phyloP scores from a whole-genome alignment of 2,888 invertebrate genomes.

The Machimus rusticus region DNA sequence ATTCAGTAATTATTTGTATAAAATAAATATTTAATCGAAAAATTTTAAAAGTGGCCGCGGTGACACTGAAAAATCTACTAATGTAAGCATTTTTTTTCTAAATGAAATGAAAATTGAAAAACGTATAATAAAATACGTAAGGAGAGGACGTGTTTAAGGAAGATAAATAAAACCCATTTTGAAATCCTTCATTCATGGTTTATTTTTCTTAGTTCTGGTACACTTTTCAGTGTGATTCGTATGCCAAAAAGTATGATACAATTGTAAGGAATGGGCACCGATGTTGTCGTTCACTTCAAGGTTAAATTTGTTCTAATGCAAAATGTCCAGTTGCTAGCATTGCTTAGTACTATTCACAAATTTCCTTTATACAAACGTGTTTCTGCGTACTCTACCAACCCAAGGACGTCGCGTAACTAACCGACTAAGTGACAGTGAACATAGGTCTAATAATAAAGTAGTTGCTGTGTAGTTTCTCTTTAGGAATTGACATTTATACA shows the following conservation, averaged over 20 bases:
- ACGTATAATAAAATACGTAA: not conserved
- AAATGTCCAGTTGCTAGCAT: not conserved
- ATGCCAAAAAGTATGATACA: constrained; percentile 31
- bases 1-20: too few relatives aligned
- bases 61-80: too few relatives aligned
- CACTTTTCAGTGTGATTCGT: constrained; percentile 1
- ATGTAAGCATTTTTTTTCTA: too few relatives aligned
- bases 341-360: constrained; percentile 29
- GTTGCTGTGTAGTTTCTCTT: constrained; percentile 22
- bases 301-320: constrained; percentile 14
- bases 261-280: constrained; percentile 23
- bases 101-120: too few relatives aligned
- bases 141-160: not conserved
- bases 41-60: too few relatives aligned
- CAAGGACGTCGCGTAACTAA: constrained; percentile 4
- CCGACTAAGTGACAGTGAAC: not conserved
- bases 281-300: not conserved
- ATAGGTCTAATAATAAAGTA: constrained; percentile 4
- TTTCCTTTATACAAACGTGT: not conserved
- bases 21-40: too few relatives aligned
- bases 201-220: constrained; percentile 19
- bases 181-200: constrained; percentile 20
- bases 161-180: not conserved
- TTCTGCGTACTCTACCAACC: not conserved
- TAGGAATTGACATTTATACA: constrained; percentile 40